phyloP scores from a whole-genome alignment of 2,888 invertebrate genomes.

The Eilema caniola region DNA sequence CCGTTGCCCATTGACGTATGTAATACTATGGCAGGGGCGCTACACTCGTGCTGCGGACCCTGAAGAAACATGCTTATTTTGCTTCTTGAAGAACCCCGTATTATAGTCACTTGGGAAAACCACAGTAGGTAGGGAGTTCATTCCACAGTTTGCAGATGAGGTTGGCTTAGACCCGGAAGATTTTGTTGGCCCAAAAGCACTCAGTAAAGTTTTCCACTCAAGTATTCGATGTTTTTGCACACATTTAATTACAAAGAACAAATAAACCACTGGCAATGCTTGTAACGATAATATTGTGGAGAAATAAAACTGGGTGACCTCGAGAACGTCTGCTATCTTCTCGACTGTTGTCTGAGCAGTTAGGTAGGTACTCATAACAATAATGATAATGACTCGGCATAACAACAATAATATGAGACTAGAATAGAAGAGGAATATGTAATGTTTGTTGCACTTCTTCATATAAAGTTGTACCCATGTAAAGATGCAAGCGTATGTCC shows the following conservation, averaged over 20 bases:
- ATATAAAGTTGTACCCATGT: no score
- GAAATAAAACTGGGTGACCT: slow-evolving; percentile 12
- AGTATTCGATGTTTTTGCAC: background rate
- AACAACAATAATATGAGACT: background rate
- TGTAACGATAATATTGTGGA: slow-evolving; percentile 9
- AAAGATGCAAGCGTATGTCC: no score
- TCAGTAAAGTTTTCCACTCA: background rate
- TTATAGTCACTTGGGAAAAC: no score
- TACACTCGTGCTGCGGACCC: no score
- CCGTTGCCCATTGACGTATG: no score
- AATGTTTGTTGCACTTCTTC: no score
- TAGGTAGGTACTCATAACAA: background rate
- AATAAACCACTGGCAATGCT: background rate
- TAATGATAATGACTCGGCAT: slow-evolving; percentile 1
- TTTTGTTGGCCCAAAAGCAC: background rate
- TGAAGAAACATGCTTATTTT: no score
- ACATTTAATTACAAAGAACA: background rate
- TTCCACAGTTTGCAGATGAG: background rate
- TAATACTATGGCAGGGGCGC: no score
- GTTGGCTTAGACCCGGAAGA: background rate
- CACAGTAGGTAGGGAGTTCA: no score
- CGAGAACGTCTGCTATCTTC: slow-evolving; percentile 7
- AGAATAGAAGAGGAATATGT: background rate
- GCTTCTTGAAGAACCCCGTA: no score
- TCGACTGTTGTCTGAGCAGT: slow-evolving; percentile 4